phyloP scores from a whole-genome alignment of 2,113 vertebrate species.

The Forbesichthys papilliferus region DNA sequence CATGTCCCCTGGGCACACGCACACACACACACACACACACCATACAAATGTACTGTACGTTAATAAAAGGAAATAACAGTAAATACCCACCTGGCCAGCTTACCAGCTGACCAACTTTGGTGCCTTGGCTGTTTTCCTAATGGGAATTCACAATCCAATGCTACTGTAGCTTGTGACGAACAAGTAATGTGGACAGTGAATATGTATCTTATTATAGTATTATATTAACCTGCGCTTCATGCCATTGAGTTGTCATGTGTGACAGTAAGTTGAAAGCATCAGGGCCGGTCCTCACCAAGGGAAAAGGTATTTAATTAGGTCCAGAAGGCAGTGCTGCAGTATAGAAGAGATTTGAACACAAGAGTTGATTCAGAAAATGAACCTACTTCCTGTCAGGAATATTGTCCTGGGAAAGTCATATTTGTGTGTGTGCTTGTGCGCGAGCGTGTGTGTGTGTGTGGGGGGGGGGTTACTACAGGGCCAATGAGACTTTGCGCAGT shows the following conservation, averaged over 20 bases:
- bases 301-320: background rate
- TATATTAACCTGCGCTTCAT: background rate
- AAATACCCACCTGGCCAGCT: background rate
- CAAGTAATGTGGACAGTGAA: background rate
- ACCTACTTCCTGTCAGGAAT: slow-evolving; percentile 40
- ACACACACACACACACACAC: slow-evolving; percentile 9
- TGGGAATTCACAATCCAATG: background rate
- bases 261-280: background rate
- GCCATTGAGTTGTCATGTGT: background rate
- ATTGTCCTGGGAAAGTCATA: background rate
- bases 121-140: background rate
- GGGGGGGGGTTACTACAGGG: slow-evolving; percentile 3
- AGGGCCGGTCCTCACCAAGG: background rate
- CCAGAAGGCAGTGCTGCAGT: background rate
- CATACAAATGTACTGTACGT: background rate
- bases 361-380: slow-evolving; percentile 15
- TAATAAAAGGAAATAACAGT: background rate
- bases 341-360: background rate
- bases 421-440: background rate
- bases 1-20: slow-evolving; percentile 10
- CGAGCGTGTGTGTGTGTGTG: background rate
- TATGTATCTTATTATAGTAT: too few species aligned
- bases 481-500: background rate
- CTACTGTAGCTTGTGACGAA: too few species aligned
- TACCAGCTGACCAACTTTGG: background rate